Base-by-base conservation (phyloP, 2,888 invertebrate genomes). In the Lamellibrachia columna region DNA sequence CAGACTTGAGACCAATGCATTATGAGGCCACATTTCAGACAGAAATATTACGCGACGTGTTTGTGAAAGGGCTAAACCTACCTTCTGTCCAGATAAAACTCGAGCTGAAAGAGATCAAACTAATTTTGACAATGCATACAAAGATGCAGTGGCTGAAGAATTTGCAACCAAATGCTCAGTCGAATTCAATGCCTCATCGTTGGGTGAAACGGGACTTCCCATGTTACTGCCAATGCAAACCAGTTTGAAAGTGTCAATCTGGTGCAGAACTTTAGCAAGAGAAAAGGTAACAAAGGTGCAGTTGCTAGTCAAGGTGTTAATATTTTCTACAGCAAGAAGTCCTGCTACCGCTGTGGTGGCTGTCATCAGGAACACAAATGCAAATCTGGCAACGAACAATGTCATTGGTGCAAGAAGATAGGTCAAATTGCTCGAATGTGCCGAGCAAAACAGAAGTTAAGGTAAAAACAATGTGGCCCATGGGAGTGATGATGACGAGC, bases 31-130 rank as follows among this genome's bases (percentile, higher is more conserved):
- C 75, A 75, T 22, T 75, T 22, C 75, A 75, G 75, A 22, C 75
- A 22, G 75, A 75, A 75, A 75, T 75, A 75, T 75, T 75, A n/a
- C 75, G 75, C 22, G 75, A 75, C n/a, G 75, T 75, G 75, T 75
- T 75, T 75, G 75, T 75, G 75, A 75, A 75, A 75, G 75, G n/a
- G n/a, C 75, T 75, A 75, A 40, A 40, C 40, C 40, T 40, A 40
- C 40, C 40, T 40, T 40, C 40, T n/a, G 75, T 75, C 2, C 75
- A 75, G 75, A 75, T n/a, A 11, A 75, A 75, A 75, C 75, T 75
- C 22, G n/a, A 22, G 22, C n/a, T 75, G 75, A 75, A 75, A 75
- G 75, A 75, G 22, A 75, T 6, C 75, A 75, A 22, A 75, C 75
- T 75, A 75, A 75, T 22, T 3, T 75, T 75, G 22, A 75, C 22